These are phyloP conservation scores for Picus viridis DNA, from an alignment of 2,797 vertebrate genomes.

Conservation along the genomic window DNA sequence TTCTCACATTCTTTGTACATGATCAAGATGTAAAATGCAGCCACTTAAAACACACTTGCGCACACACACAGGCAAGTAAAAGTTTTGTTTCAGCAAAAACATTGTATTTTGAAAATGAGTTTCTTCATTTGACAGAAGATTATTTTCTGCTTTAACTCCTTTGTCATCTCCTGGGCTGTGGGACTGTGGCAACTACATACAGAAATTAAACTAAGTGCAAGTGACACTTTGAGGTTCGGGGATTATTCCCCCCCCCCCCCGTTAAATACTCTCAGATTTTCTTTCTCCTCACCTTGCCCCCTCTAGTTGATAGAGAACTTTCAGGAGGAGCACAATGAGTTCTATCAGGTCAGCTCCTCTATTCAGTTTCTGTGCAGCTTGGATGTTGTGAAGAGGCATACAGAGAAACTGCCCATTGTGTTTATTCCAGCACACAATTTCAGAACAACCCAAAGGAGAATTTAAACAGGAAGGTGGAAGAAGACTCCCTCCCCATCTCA, in stretches of 20 bases:
- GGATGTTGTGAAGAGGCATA: neutral
- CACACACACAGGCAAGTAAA: neutral
- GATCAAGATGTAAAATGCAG: conserved; percentile 63
- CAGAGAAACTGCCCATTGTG: neutral
- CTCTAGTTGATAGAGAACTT: neutral
- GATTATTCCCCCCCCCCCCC: neutral
- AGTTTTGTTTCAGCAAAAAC: conserved; percentile 47
- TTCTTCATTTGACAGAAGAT: conserved; percentile 24
- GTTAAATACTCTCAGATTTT: neutral
- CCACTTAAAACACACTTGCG: neutral
- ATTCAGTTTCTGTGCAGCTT: neutral
- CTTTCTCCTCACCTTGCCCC: neutral
- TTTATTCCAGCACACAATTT: conserved; percentile 18
- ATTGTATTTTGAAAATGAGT: conserved; percentile 30
- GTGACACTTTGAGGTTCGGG: conserved; percentile 30
- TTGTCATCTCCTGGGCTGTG: conserved; percentile 30
- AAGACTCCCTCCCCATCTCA: neutral
- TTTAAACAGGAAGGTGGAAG: conserved; percentile 17
- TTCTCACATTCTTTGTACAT: conserved; percentile 60
- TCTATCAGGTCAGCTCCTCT: neutral
- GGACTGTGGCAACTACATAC: neutral
- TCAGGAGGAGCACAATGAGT: neutral
- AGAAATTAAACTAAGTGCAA: conserved; percentile 51
- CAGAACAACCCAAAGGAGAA: conserved; percentile 8
- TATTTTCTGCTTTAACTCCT: conserved; percentile 39